A percentile compares a stretch with the other conserved stretches of the same genome.
These are phyloP conservation scores for Anthoscopus minutus DNA, from an alignment of 2,113 vertebrate genomes.

Conservation along the genomic window DNA sequence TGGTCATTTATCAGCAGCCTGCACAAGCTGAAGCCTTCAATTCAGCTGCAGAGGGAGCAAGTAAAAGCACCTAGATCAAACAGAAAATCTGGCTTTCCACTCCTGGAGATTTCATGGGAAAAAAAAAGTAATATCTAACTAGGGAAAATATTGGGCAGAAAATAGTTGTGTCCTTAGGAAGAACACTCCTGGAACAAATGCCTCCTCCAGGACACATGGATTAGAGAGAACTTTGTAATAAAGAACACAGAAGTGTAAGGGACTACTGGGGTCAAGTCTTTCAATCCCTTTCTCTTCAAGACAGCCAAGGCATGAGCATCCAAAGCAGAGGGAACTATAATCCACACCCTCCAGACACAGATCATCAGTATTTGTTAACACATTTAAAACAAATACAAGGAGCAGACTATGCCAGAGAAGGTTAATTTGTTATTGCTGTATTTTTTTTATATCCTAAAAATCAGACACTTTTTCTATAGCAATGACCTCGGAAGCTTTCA, in stretches of 20 bases:
- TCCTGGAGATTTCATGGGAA: rapidly evolving
- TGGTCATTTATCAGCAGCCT: not conserved
- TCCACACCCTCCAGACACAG: not conserved
- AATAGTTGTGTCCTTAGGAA: not conserved
- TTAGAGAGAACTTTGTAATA: not conserved
- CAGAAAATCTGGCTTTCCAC: not conserved
- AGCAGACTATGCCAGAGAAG: not conserved
- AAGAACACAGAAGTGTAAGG: not conserved
- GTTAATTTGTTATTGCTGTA: not conserved
- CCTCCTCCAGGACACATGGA: not conserved
- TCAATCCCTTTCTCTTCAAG: not conserved
- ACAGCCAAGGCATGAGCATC: not conserved
- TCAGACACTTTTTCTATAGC: not conserved
- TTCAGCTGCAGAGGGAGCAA: not conserved
- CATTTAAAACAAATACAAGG: not conserved
- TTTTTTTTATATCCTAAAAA: not conserved
- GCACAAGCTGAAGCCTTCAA: not conserved
- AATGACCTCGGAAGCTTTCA: not conserved
- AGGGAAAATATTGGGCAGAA: not conserved
- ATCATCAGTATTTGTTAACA: not conserved
- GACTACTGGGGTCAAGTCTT: not conserved
- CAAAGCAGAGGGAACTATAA: not conserved
- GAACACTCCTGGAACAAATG: not conserved
- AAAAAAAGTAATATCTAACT: not conserved
- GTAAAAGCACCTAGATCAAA: not conserved